Evolutionary conservation across 2,113 vertebrate genomes (phyloP), one percentile per base, ranked within the genome.

Genomic region (chimpanzee (Pan troglodytes)): DNA sequence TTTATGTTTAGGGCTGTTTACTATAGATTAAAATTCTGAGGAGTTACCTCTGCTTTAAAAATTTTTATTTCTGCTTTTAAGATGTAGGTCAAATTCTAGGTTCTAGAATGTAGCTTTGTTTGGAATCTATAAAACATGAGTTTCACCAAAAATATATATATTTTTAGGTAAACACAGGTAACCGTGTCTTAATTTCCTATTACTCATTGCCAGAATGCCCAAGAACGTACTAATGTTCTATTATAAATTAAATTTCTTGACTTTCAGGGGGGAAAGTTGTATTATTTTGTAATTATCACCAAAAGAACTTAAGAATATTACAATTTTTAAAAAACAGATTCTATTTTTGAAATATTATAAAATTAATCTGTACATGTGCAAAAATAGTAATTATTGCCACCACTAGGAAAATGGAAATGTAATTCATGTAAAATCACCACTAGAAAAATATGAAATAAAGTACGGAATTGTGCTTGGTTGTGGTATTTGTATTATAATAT

Each of bases 121-220:
- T 93, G 40, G 12, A 43, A 73, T 70, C 64, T 67, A 16, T 57
- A 84, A 94, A 52, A 12, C 9, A 80, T 83, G 0, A 89, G 64
- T 93, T 92, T 25, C 70, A 70, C 6, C n/a, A 43, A 87, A 95
- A 45, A 59, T 10, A 2, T 40, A 2, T 40, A 0, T 70, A 25
- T 52, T 97, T 94, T 83, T 78, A 94, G 4, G 73, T 94, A 88
- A 68, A 90, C 79, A 76, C 25, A 89, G 52, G 76, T 92, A 87
- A 73, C 5, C 40, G 0, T 64, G 10, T 43, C 32, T 57, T 93
- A 18, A 64, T 93, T 72, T 93, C 5, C 32, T 89, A 3, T 75
- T 38, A 20, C 35, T 76, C 25, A 75, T 79, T 57, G n/a, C 5
- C 17, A 81, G 52, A 61, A 80, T 72, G 9, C 14, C 23, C 10